Evolutionary conservation across 2,888 invertebrate species (phyloP).

Genomic region (Pristionchus arcanus): DNA sequence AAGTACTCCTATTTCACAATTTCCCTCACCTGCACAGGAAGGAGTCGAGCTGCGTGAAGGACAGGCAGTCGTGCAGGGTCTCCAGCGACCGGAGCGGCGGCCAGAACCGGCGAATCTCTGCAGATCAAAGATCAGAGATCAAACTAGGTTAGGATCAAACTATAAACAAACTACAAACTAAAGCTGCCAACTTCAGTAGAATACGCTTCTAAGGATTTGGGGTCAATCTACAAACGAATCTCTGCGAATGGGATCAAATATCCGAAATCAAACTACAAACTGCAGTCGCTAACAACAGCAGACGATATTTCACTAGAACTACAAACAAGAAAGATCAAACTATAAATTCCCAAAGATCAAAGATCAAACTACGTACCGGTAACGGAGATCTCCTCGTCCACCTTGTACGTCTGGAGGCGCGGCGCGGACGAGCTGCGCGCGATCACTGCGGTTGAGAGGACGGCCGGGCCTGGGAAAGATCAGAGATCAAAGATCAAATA

Average conservation of each 20-base stretch:
- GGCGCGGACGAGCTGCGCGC: constrained; percentile 80
- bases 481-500: constrained; percentile 4
- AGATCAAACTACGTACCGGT: constrained; percentile 61
- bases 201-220: background rate
- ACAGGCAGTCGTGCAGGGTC: constrained; percentile 96
- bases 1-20: no score
- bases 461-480: constrained; percentile 67
- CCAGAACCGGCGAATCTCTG: constrained; percentile 83
- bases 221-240: background rate
- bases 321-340: background rate
- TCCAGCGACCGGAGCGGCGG: constrained; percentile 96
- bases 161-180: background rate
- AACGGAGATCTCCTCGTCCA: constrained; percentile 73
- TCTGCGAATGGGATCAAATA: no score
- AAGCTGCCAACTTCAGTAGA: background rate
- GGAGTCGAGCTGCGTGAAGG: constrained; percentile 90
- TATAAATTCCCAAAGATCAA: background rate
- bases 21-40: constrained; percentile 88
- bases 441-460: constrained; percentile 80
- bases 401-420: constrained; percentile 78
- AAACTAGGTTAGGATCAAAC: background rate
- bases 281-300: no score
- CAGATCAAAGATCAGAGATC: background rate
- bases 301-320: no score
- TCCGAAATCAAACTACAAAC: no score